Conservation (phyloP, 2,113 vertebrate species). For the Salvelinus alpinus region DNA sequence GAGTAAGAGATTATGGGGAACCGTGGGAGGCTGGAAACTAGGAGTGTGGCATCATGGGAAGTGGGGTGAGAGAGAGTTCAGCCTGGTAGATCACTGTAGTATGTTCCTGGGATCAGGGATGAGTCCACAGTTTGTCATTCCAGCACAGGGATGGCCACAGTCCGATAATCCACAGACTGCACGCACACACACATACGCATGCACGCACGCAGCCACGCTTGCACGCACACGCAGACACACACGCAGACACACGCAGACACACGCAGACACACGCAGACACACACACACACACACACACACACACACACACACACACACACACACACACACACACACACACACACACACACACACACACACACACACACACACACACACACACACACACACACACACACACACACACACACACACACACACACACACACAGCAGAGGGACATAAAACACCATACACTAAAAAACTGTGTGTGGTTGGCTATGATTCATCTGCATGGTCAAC, state of each 20-base stretch:
- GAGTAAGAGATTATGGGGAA: conserved; percentile 36
- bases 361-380: neutral
- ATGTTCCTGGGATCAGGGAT: conserved; percentile 39
- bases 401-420: conserved; percentile 12
- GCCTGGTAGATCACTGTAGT: too few relatives aligned
- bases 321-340: conserved; percentile 24
- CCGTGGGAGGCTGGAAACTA: conserved; percentile 37
- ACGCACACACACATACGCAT: neutral
- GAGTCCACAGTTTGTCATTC: conserved; percentile 46
- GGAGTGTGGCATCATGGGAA: conserved; percentile 60
- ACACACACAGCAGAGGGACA: too few relatives aligned
- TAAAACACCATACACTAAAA: too few relatives aligned
- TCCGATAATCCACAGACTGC: conserved; percentile 9
- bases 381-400: conserved; percentile 6
- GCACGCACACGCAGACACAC: too few relatives aligned
- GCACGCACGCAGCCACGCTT: conserved; percentile 23
- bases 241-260: too few relatives aligned
- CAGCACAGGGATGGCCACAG: conserved; percentile 32
- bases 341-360: too few relatives aligned
- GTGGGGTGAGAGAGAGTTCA: conserved; percentile 70
- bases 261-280: too few relatives aligned
- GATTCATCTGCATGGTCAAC: too few relatives aligned
- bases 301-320: conserved; percentile 1
- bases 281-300: neutral
- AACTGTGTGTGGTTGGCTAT: too few relatives aligned